phyloP scores from a whole-genome alignment of 2,113 vertebrate species.

The Lepus americanus region DNA sequence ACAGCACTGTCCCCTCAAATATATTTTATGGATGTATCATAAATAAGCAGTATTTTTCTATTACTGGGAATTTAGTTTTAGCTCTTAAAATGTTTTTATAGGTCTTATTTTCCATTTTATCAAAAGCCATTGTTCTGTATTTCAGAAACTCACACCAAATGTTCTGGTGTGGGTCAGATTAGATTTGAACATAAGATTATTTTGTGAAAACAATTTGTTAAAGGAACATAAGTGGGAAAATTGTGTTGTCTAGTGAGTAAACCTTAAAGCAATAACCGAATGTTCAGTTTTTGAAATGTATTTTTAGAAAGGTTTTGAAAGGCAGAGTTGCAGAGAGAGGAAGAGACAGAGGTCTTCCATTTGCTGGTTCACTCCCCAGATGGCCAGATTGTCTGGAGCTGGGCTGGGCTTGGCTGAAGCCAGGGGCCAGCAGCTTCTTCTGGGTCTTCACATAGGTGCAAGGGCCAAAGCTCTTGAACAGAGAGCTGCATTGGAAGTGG shows the following conservation, averaged over 20 bases:
- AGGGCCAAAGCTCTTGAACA: too few relatives aligned
- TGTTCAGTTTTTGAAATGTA: too few relatives aligned
- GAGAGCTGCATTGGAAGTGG: too few relatives aligned
- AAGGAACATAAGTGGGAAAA: background rate
- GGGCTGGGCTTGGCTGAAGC: too few relatives aligned
- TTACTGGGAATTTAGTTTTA: conserved; percentile 14
- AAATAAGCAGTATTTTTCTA: conserved; percentile 36
- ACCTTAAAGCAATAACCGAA: conserved; percentile 19
- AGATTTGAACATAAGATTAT: conserved; percentile 25
- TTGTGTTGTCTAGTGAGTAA: background rate
- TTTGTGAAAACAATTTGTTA: conserved; percentile 45
- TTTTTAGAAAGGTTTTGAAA: too few relatives aligned
- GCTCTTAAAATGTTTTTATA: conserved; percentile 14
- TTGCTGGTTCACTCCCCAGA: too few relatives aligned
- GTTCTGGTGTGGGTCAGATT: background rate
- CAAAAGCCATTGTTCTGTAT: background rate
- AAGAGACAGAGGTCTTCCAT: too few relatives aligned
- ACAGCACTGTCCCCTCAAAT: background rate
- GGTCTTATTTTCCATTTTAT: conserved; percentile 41
- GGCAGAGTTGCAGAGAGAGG: too few relatives aligned
- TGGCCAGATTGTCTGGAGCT: too few relatives aligned
- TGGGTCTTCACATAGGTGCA: too few relatives aligned
- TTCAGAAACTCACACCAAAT: conserved; percentile 16
- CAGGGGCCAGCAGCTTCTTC: too few relatives aligned
- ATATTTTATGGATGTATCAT: conserved; percentile 5